These are phyloP conservation scores for Platanista minor DNA, from an alignment of 2,113 vertebrate genomes.

Conservation along the genomic window DNA sequence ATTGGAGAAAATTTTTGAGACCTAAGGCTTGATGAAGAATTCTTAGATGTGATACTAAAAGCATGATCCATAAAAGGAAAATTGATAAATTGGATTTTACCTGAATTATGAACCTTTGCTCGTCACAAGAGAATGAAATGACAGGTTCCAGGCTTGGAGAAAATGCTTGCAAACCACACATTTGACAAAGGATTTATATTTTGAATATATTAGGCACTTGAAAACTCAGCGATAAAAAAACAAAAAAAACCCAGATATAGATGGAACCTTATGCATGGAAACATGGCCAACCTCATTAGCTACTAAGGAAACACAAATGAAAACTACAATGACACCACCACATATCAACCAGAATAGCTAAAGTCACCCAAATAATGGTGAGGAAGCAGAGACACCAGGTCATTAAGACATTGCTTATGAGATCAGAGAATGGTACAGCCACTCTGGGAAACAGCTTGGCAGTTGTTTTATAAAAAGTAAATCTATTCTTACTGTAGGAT, in stretches of 20 bases:
- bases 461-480: not conserved
- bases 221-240: not conserved
- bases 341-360: fast-evolving
- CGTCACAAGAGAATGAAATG: not conserved
- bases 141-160: not conserved
- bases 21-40: not conserved
- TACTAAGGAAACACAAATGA: not conserved
- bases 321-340: fast-evolving
- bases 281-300: not conserved
- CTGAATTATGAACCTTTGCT: not conserved
- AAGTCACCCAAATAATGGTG: fast-evolving
- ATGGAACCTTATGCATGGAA: fast-evolving
- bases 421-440: not conserved
- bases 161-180: not conserved
- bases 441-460: not conserved
- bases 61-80: not conserved
- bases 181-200: not conserved
- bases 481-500: not conserved
- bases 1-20: too few relatives aligned
- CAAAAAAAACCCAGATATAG: not conserved
- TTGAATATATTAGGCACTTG: not conserved
- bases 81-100: too few relatives aligned
- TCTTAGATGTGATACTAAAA: not conserved
- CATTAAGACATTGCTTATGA: not conserved
- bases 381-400: not conserved